Evolutionary conservation across 2,113 vertebrate species (phyloP).

Genomic region (Platichthys flesus): DNA sequence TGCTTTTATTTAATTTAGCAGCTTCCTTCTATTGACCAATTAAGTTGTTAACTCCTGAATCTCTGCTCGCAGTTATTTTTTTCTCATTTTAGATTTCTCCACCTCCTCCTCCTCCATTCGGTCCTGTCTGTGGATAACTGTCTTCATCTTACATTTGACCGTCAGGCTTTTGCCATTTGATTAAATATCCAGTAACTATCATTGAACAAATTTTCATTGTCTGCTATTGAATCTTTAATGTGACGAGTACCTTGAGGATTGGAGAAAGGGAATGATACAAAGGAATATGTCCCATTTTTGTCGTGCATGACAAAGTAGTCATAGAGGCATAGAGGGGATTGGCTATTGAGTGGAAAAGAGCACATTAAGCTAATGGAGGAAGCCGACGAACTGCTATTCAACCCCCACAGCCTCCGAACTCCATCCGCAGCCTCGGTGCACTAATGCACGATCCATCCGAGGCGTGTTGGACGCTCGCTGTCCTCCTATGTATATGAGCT

Average conservation of each 20-base stretch:
- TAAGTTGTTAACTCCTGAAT: too few species aligned
- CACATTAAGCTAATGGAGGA: constrained; percentile 82
- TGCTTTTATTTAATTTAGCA: too few species aligned
- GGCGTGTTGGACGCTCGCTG: constrained; percentile 34
- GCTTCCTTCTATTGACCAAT: too few species aligned
- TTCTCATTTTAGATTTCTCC: too few species aligned
- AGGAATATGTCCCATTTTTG: not conserved
- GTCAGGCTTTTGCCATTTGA: too few species aligned
- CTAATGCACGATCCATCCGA: constrained; percentile 70
- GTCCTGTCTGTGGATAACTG: too few species aligned
- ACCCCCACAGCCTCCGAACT: constrained; percentile 48
- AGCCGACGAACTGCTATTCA: constrained; percentile 52
- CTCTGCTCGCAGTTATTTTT: too few species aligned
- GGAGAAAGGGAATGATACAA: constrained; percentile 1
- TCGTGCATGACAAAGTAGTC: constrained; percentile 46
- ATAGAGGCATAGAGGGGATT: constrained; percentile 48
- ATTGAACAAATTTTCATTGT: too few species aligned
- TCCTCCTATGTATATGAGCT: constrained; percentile 6
- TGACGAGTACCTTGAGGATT: not conserved
- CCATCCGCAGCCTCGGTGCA: constrained; percentile 27
- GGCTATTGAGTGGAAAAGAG: constrained; percentile 60
- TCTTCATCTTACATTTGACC: too few species aligned
- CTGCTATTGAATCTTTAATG: constrained; percentile 1
- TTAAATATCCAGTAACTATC: too few species aligned
- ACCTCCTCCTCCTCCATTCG: too few species aligned